phyloP scores from a whole-genome alignment of 2,113 vertebrate species.

The Syrrhaptes paradoxus region DNA sequence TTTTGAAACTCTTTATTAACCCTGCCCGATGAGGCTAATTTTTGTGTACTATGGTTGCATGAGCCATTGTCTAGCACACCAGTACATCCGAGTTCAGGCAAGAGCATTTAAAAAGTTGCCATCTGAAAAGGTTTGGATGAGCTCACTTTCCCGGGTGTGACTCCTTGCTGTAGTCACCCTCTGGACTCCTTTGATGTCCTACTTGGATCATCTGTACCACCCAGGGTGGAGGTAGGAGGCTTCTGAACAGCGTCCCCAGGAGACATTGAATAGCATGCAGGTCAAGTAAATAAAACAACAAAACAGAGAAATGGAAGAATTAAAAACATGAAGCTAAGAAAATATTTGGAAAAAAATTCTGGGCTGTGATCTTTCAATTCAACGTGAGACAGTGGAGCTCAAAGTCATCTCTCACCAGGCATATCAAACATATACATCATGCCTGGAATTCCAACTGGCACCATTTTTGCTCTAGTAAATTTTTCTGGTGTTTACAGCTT shows the following conservation, averaged over 20 bases:
- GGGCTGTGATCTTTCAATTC: neutral
- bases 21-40: neutral
- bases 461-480: neutral
- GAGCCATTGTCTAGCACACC: accelerated
- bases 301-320: neutral
- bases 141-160: slow-evolving; percentile 19
- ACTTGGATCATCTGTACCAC: slow-evolving; percentile 36
- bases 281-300: slow-evolving; percentile 3
- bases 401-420: neutral
- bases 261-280: neutral
- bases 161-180: neutral
- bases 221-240: slow-evolving; percentile 34
- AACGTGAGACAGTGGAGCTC: neutral
- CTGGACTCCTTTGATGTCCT: neutral
- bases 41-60: neutral
- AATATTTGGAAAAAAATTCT: neutral
- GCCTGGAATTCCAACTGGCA: neutral
- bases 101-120: neutral
- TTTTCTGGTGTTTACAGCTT: neutral
- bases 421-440: neutral
- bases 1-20: neutral
- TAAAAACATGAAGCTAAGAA: neutral
- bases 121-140: slow-evolving; percentile 21
- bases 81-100: neutral
- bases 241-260: neutral